Percentiles rank a stretch among this genome's conserved stretches.
Evolutionary conservation across 2,113 vertebrate species (phyloP).

Genomic region (Dinomys branickii): DNA sequence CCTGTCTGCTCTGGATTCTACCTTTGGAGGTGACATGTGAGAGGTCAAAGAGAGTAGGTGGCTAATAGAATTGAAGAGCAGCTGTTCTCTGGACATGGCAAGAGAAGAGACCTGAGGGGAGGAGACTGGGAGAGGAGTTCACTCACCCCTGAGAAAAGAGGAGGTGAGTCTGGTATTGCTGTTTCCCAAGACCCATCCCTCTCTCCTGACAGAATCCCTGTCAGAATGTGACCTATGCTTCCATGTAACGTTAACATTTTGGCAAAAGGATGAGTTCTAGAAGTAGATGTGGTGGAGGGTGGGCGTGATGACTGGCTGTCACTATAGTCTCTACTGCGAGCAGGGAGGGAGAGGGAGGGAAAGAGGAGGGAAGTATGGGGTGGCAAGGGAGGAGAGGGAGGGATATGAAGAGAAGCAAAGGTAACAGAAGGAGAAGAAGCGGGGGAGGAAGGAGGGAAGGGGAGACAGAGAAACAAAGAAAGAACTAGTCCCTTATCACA

Average conservation of each 20-base stretch:
- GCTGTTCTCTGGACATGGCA: not conserved
- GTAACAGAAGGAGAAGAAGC: not conserved
- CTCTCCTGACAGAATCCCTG: not conserved
- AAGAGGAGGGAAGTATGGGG: fast-evolving
- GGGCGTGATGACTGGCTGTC: not conserved
- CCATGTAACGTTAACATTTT: not conserved
- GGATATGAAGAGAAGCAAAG: not conserved
- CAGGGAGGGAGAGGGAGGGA: not conserved
- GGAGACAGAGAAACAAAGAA: not conserved
- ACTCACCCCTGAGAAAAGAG: not conserved
- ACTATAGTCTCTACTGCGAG: not conserved
- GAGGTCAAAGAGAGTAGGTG: not conserved
- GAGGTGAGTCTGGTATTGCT: not conserved
- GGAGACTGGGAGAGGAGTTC: fast-evolving
- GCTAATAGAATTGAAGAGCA: not conserved
- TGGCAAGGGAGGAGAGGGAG: fast-evolving
- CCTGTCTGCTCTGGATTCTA: not conserved
- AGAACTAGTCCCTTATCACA: too few species aligned
- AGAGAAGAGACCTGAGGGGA: not conserved
- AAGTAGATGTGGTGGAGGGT: not conserved
- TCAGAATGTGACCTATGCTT: not conserved
- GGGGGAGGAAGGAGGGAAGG: fast-evolving
- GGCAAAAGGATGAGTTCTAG: not conserved
- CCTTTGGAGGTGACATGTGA: not conserved
- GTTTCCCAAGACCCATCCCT: not conserved